Conservation (phyloP, 2,888 invertebrate species). For the Brachyptera putata region DNA sequence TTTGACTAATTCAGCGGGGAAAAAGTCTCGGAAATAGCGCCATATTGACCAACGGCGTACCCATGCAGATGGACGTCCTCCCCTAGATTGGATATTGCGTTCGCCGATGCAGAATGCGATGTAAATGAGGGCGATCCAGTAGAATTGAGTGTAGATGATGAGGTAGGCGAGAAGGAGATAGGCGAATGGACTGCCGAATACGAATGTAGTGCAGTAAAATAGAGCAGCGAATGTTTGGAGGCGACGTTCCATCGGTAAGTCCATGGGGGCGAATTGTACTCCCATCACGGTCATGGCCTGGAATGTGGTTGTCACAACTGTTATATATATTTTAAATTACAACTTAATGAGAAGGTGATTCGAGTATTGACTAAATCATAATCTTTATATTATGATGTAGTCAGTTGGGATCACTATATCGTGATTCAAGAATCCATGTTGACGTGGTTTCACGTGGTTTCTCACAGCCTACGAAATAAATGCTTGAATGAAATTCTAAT, state of each 20-base stretch:
- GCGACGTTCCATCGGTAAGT: constrained; percentile 69
- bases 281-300: constrained; percentile 57
- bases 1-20: constrained; percentile 78
- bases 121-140: constrained; percentile 53
- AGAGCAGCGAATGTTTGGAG: constrained; percentile 76
- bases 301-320: background rate
- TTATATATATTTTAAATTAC: background rate
- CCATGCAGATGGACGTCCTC: constrained; percentile 54
- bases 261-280: constrained; percentile 80
- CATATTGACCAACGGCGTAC: constrained; percentile 65
- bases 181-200: constrained; percentile 52
- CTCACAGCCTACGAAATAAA: no score
- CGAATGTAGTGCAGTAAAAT: constrained; percentile 65
- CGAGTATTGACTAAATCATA: no score
- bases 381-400: no score
- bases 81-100: constrained; percentile 54
- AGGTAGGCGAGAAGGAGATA: constrained; percentile 54
- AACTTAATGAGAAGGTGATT: no score
- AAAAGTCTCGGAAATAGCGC: constrained; percentile 74
- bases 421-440: no score
- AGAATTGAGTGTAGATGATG: constrained; percentile 41
- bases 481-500: no score
- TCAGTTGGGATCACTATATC: no score
- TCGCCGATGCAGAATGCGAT: constrained; percentile 64
- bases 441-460: no score